Percentiles rank a stretch among this genome's conserved stretches.
Evolutionary conservation across 2,888 invertebrate genomes (phyloP).

Genomic region (Limenitis camilla): DNA sequence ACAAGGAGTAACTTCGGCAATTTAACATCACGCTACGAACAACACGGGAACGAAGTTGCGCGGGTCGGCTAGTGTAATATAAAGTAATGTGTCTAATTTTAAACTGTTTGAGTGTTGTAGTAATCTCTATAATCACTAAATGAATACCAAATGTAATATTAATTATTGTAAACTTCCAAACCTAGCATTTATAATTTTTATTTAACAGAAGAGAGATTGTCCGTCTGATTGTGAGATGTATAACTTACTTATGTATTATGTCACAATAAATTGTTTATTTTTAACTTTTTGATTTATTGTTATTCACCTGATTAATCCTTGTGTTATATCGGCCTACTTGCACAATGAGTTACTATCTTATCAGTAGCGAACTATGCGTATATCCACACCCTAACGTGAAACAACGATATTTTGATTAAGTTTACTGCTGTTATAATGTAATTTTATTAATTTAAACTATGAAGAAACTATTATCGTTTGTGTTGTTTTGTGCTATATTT

Average conservation of each 20-base stretch:
- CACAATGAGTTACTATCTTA: constrained; percentile 53
- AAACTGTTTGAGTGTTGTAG: background rate
- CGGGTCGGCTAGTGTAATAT: no score
- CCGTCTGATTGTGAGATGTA: background rate
- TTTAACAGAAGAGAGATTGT: background rate
- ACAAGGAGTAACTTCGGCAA: no score
- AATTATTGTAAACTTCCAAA: background rate
- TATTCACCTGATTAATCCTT: background rate
- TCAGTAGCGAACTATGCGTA: constrained; percentile 33
- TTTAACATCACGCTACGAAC: no score
- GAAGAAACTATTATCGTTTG: constrained; percentile 31
- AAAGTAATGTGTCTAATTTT: no score
- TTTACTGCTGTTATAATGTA: constrained; percentile 26
- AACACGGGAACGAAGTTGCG: no score
- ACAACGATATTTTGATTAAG: constrained; percentile 5
- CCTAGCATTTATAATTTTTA: background rate
- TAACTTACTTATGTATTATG: no score
- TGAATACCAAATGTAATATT: background rate
- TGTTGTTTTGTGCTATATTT: constrained; percentile 26
- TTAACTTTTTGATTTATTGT: constrained; percentile 9
- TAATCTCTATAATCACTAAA: background rate
- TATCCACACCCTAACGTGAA: constrained; percentile 14
- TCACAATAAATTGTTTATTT: constrained; percentile 25
- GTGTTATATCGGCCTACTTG: constrained; percentile 29
- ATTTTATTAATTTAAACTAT: constrained; percentile 32